Conservation (phyloP, 2,797 vertebrate genomes). For the Agapornis canus region DNA sequence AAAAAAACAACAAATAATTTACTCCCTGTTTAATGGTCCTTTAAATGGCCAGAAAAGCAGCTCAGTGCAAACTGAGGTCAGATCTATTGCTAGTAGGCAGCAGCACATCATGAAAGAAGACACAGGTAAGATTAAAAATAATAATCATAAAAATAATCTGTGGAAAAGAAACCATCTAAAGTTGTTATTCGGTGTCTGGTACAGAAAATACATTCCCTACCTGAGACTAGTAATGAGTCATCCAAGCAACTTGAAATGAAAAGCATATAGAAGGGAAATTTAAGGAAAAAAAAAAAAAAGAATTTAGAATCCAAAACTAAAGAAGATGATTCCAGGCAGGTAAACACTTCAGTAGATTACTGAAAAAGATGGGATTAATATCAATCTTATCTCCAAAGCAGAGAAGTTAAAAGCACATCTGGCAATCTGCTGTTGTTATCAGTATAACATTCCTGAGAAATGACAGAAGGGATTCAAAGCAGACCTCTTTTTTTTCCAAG, state of each 20-base stretch:
- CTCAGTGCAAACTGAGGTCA: not conserved
- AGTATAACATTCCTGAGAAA: not conserved
- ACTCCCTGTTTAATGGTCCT: not conserved
- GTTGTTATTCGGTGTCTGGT: not conserved
- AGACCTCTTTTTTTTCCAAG: not conserved
- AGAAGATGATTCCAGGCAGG: not conserved
- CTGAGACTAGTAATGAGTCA: slow-evolving; percentile 2
- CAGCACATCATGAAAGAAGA: not conserved
- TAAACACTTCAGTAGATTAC: slow-evolving; percentile 10
- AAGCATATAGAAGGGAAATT: not conserved
- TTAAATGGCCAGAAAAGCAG: slow-evolving; percentile 30
- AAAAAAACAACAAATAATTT: slow-evolving; percentile 46
- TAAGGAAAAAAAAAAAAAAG: not conserved
- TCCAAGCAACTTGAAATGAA: slow-evolving; percentile 17
- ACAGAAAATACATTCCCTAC: slow-evolving; percentile 3
- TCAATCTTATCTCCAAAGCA: not conserved
- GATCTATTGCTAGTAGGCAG: slow-evolving; percentile 31
- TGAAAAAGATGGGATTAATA: slow-evolving; percentile 9
- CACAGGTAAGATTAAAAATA: slow-evolving; percentile 52
- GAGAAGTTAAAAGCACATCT: slow-evolving; percentile 9
- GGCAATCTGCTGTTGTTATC: slow-evolving; percentile 6
- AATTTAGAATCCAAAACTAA: not conserved
- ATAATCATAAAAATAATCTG: slow-evolving; percentile 28
- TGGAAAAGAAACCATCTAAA: not conserved
- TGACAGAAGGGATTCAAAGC: not conserved